phyloP scores from a whole-genome alignment of 2,113 vertebrate genomes.

The cattle (Bos taurus) region ARS-UCD2.0 NC_037351.1:49191001-49191500 shows the following conservation, averaged over 20 bases:
- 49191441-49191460: background rate
- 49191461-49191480: background rate
- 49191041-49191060: background rate
- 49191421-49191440: background rate
- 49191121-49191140: background rate
- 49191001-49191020: background rate
- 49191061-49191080: background rate
- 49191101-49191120: background rate
- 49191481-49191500: background rate
- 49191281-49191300: background rate
- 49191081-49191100: background rate
- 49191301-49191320: background rate
- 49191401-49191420: background rate
- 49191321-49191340: background rate
- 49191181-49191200: background rate
- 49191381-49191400: background rate
- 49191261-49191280: background rate
- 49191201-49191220: background rate
- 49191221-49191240: background rate
- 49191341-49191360: background rate
- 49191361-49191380: background rate
- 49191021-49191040: background rate
- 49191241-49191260: background rate
- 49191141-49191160: background rate
- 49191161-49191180: background rate